Conservation (phyloP, 37 sponge, comb jelly and placozoan genomes). For the Halisarca cf. caerulea region DNA sequence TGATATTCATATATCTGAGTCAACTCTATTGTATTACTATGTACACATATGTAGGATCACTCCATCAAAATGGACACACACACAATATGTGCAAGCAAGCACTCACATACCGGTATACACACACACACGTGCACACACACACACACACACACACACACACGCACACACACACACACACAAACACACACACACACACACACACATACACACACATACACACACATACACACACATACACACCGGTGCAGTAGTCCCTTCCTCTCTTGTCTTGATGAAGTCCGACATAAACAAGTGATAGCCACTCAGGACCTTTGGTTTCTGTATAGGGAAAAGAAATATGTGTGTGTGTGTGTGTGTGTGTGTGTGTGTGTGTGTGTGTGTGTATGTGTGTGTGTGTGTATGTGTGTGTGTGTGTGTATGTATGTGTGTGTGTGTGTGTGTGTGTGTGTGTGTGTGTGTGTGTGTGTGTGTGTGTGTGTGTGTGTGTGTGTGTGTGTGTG, state of each 20-base stretch:
- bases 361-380: conserved; percentile 7
- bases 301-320: no score
- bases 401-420: conserved; percentile 22
- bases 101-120: conserved; percentile 32
- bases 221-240: neutral
- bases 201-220: neutral
- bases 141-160: conserved; percentile 6
- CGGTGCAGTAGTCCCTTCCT: neutral
- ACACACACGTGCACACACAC: conserved; percentile 7
- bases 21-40: no score
- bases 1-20: no score
- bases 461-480: conserved; percentile 3
- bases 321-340: no score
- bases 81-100: conserved; percentile 22
- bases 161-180: neutral
- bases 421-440: conserved; percentile 4
- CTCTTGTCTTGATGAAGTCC: conserved; percentile 34
- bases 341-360: no score
- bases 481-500: no score
- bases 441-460: neutral
- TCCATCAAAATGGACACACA: conserved; percentile 12
- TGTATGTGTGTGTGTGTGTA: conserved; percentile 9
- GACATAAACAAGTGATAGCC: no score
- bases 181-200: conserved; percentile 39
- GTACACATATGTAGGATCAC: no score